Evolutionary conservation across 2,797 vertebrate species (phyloP).

Genomic region (Phylloscopus collybita): DNA sequence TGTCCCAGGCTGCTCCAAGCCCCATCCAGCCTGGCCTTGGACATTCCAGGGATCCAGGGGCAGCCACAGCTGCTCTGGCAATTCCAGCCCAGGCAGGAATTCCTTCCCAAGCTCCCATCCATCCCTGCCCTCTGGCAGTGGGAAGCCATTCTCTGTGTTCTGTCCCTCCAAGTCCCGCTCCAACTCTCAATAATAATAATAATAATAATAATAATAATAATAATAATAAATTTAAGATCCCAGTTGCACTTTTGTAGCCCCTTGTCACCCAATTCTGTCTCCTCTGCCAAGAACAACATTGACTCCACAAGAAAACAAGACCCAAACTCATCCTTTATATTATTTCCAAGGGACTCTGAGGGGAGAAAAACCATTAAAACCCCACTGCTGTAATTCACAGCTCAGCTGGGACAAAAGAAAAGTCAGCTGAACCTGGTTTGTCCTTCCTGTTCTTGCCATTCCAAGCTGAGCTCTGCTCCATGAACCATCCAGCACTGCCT

Average conservation of each 20-base stretch:
- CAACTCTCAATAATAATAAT: not conserved
- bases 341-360: not conserved
- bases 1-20: fast-evolving
- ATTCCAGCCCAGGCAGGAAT: not conserved
- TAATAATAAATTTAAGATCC: not conserved
- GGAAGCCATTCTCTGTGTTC: not conserved
- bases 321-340: not conserved
- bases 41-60: not conserved
- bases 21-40: not conserved
- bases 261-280: not conserved
- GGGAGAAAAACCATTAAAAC: not conserved
- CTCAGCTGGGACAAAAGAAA: not conserved
- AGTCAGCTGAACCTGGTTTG: not conserved
- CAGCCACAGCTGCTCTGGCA: not conserved
- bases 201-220: not conserved
- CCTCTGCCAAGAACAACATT: fast-evolving
- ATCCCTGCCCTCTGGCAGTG: not conserved
- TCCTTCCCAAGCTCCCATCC: not conserved
- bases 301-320: not conserved
- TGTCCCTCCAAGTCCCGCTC: not conserved
- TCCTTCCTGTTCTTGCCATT: not conserved
- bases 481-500: not conserved
- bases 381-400: not conserved
- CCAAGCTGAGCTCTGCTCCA: not conserved
- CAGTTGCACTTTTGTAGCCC: fast-evolving